These are phyloP conservation scores for Oreochromis mossambicus DNA, from an alignment of 2,797 vertebrate genomes.

Conservation along the genomic window DNA sequence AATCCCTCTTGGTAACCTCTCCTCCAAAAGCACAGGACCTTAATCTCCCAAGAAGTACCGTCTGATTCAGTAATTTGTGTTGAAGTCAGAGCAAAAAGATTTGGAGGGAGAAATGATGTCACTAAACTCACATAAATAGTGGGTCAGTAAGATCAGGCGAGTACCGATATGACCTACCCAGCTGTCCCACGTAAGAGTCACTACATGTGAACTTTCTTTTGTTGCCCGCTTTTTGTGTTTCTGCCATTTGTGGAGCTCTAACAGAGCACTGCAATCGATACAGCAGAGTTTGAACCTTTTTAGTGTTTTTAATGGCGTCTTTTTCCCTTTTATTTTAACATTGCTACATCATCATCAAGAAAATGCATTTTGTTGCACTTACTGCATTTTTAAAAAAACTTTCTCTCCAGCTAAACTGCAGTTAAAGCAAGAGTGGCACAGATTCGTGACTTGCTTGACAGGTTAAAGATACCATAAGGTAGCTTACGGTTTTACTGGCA, in stretches of 20 bases:
- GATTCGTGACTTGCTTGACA: background rate
- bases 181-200: constrained; percentile 37
- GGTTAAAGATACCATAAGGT: background rate
- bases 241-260: background rate
- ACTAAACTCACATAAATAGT: constrained; percentile 33
- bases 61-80: constrained; percentile 49
- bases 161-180: background rate
- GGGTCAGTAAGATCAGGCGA: constrained; percentile 44
- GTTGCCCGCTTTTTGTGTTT: background rate
- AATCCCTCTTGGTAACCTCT: constrained; percentile 40
- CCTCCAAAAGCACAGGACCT: constrained; percentile 45
- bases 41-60: constrained; percentile 56
- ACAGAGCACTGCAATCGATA: background rate
- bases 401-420: background rate
- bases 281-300: constrained; percentile 41
- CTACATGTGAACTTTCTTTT: background rate
- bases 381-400: background rate
- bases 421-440: background rate
- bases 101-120: constrained; percentile 32
- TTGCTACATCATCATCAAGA: background rate
- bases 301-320: constrained; percentile 15
- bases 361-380: background rate
- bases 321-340: background rate
- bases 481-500: background rate
- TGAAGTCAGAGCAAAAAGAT: constrained; percentile 38